Conservation (phyloP, 2,113 vertebrate genomes). For the Sylvicapra grimmia region DNA sequence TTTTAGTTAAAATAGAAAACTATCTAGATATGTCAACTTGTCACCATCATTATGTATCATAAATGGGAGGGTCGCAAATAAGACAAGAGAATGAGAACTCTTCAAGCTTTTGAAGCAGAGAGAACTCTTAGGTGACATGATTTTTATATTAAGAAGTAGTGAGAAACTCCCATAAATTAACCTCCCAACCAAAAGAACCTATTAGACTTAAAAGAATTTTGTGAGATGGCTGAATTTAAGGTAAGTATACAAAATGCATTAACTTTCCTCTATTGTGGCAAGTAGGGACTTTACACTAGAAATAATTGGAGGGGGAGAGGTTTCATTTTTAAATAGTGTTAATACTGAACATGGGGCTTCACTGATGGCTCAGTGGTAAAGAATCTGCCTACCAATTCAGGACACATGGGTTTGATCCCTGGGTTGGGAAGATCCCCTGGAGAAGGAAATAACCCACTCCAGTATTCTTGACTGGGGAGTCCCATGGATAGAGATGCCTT, state of each 20-base stretch:
- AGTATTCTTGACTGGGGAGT: background rate
- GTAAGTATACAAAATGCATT: background rate
- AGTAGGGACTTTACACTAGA: background rate
- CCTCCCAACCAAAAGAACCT: background rate
- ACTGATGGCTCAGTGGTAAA: background rate
- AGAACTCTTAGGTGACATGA: background rate
- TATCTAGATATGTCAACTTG: background rate
- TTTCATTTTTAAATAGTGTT: constrained; percentile 16
- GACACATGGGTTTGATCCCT: background rate
- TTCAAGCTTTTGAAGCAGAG: background rate
- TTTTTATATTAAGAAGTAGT: background rate
- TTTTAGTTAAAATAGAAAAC: constrained; percentile 19
- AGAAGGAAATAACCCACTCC: background rate
- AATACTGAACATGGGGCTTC: background rate
- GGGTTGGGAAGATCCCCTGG: background rate
- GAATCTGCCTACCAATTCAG: background rate
- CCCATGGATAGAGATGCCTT: background rate
- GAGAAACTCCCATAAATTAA: background rate
- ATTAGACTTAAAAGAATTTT: background rate
- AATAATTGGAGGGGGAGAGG: background rate
- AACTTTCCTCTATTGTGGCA: background rate
- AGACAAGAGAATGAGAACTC: background rate
- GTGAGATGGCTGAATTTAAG: constrained; percentile 12
- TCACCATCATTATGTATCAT: background rate
- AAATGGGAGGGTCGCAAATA: background rate